A percentile compares a stretch with the other conserved stretches of the same genome.
Evolutionary conservation across 2,797 vertebrate species (phyloP).

Genomic region (Threskiornis aethiopicus): DNA sequence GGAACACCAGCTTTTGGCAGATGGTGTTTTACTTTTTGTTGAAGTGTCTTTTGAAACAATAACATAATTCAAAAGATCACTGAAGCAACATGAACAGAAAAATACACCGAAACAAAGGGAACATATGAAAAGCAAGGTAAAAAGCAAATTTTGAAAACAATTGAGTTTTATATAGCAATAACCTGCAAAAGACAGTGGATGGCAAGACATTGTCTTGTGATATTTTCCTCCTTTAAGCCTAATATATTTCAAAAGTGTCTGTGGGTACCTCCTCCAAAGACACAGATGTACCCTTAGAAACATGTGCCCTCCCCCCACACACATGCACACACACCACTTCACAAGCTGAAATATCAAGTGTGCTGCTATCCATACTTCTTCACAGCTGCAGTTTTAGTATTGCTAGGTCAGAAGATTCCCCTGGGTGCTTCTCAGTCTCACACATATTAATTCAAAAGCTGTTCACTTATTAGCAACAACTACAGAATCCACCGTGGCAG

Average conservation of each 20-base stretch:
- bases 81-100: background rate
- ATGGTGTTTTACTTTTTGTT: background rate
- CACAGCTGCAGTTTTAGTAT: background rate
- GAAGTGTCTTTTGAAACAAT: background rate
- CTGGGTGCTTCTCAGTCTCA: background rate
- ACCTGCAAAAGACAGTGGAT: background rate
- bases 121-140: background rate
- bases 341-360: background rate
- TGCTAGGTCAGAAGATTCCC: background rate
- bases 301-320: accelerated
- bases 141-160: background rate
- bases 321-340: accelerated
- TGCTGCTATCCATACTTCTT: background rate
- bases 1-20: background rate
- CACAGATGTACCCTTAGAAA: accelerated
- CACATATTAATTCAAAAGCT: background rate
- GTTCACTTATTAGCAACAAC: background rate
- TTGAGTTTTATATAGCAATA: background rate
- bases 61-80: background rate
- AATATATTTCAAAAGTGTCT: background rate
- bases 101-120: background rate
- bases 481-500: accelerated
- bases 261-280: background rate
- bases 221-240: background rate
- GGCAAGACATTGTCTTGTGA: background rate